phyloP scores from a whole-genome alignment of 2,113 vertebrate genomes.

The Gavia stellata region DNA sequence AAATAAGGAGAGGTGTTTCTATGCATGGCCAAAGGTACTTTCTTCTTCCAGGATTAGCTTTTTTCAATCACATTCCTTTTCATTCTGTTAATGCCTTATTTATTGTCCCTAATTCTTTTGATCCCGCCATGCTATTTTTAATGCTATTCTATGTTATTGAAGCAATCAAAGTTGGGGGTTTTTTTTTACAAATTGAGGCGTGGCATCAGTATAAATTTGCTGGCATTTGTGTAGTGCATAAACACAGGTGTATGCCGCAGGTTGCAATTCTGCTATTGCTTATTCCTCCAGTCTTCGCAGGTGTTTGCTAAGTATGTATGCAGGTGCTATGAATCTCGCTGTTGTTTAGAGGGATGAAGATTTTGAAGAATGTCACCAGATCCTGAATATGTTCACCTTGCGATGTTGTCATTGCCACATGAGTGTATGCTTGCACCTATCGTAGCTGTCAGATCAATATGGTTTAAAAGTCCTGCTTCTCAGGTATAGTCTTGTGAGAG shows the following conservation, averaged over 20 bases:
- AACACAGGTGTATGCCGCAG: neutral
- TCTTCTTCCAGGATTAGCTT: neutral
- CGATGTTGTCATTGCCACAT: neutral
- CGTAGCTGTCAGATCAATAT: neutral
- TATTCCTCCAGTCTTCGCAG: neutral
- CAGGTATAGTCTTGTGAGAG: neutral
- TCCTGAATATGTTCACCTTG: neutral
- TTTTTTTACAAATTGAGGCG: neutral
- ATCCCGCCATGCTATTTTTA: neutral
- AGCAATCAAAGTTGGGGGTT: neutral
- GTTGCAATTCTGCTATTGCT: neutral
- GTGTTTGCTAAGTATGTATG: neutral
- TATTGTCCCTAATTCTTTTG: neutral
- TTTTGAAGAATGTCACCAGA: neutral
- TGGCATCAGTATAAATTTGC: neutral
- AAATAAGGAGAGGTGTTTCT: neutral
- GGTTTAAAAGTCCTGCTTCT: neutral
- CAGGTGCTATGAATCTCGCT: neutral
- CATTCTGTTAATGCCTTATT: neutral
- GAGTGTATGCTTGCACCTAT: neutral
- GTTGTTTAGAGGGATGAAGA: neutral
- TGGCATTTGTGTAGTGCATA: neutral
- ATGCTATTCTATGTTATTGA: neutral
- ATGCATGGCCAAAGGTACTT: neutral
- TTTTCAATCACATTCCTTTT: neutral